phyloP scores from a whole-genome alignment of 2,113 vertebrate genomes.

The Oceanodroma tethys region DNA sequence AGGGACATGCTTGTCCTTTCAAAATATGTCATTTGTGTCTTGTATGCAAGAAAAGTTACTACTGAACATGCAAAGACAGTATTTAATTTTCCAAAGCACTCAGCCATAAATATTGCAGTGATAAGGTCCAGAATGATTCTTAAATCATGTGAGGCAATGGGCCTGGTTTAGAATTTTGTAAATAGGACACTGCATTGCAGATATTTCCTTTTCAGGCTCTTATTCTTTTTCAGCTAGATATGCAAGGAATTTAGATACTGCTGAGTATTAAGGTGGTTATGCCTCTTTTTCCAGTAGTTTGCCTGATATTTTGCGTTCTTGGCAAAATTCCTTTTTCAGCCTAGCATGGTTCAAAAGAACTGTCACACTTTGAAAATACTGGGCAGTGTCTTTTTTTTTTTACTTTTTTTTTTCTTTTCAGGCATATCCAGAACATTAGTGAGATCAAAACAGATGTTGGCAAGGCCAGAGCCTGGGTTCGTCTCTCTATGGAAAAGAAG shows the following conservation, averaged over 20 bases:
- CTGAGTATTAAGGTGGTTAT: not conserved
- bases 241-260: not conserved
- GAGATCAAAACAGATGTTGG: constrained; percentile 99
- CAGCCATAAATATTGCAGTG: not conserved
- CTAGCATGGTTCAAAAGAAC: not conserved
- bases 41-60: not conserved
- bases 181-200: constrained; percentile 49
- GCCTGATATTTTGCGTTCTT: not conserved
- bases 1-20: not conserved
- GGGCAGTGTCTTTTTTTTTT: not conserved
- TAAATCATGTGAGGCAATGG: not conserved
- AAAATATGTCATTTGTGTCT: not conserved
- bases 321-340: not conserved
- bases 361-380: not conserved
- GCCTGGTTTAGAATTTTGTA: constrained; percentile 28
- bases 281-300: not conserved
- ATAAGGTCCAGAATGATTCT: constrained; percentile 12
- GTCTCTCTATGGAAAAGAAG: constrained; percentile 98
- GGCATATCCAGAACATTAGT: constrained; percentile 96
- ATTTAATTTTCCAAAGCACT: constrained; percentile 32
- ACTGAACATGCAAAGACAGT: not conserved
- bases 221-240: not conserved
- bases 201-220: not conserved
- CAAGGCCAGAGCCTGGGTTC: constrained; percentile 96
- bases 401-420: constrained; percentile 30